Conservation (phyloP, 2,797 vertebrate species). For the Hyperoplus immaculatus region DNA sequence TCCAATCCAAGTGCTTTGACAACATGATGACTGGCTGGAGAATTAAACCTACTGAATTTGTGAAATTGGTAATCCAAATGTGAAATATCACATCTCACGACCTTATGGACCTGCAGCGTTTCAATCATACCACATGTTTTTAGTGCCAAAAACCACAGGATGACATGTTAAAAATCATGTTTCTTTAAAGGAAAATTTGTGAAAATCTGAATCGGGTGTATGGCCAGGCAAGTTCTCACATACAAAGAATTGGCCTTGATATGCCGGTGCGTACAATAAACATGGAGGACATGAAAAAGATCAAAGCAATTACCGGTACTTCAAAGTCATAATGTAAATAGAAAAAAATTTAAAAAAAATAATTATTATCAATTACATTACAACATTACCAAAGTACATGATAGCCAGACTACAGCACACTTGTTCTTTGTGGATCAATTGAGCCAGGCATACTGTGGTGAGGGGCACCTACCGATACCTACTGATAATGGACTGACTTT, state of each 20-base stretch:
- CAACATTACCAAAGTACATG: conserved; percentile 6
- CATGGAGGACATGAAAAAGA: too few relatives aligned
- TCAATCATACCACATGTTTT: background rate
- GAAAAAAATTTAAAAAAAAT: too few relatives aligned
- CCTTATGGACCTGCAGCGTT: background rate
- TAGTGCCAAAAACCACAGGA: background rate
- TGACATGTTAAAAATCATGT: background rate
- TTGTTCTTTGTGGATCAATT: conserved; percentile 35
- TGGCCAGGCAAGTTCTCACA: background rate
- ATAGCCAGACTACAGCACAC: conserved; percentile 14
- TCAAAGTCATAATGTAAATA: too few relatives aligned
- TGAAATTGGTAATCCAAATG: too few relatives aligned
- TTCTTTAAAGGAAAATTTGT: background rate
- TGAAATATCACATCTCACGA: too few relatives aligned
- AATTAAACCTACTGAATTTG: background rate
- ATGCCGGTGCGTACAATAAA: too few relatives aligned
- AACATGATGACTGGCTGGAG: background rate
- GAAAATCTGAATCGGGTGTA: background rate
- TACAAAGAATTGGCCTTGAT: background rate
- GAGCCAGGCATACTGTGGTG: conserved; percentile 31
- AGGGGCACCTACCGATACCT: conserved; percentile 16
- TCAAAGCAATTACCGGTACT: background rate
- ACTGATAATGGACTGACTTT: background rate
- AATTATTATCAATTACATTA: background rate
- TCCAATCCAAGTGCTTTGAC: background rate